Percentiles rank a stretch among this genome's conserved stretches.
These are phyloP conservation scores for Prorops nasuta DNA, from an alignment of 1,140 invertebrate species.

Conservation along the genomic window DNA sequence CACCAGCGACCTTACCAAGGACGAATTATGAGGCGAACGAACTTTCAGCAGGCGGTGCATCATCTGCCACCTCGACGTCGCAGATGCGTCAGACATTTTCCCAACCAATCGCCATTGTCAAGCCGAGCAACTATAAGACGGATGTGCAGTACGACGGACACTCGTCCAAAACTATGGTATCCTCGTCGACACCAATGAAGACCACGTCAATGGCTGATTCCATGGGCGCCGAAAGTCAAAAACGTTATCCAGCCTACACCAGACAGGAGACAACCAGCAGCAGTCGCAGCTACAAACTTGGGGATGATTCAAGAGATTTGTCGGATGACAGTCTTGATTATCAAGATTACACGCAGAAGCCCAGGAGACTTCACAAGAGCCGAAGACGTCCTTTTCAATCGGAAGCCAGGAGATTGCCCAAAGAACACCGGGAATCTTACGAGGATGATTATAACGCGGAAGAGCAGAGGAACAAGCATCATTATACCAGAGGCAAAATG, in stretches of 20 bases:
- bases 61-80: not conserved
- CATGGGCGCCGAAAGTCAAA: slow-evolving; percentile 1
- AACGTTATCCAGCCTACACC: slow-evolving; percentile 14
- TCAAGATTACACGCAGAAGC: slow-evolving; percentile 38
- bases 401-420: slow-evolving; percentile 32
- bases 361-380: slow-evolving; percentile 36
- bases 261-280: slow-evolving; percentile 6
- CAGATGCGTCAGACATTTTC: slow-evolving; percentile 17
- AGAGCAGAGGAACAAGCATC: slow-evolving; percentile 27
- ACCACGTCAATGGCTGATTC: slow-evolving; percentile 7
- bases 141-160: slow-evolving; percentile 22
- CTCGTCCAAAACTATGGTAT: not conserved
- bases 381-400: slow-evolving; percentile 35
- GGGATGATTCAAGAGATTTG: slow-evolving; percentile 33
- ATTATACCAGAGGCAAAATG: slow-evolving; percentile 27
- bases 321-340: slow-evolving; percentile 43
- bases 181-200: not conserved
- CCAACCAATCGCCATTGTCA: slow-evolving; percentile 38
- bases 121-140: slow-evolving; percentile 31
- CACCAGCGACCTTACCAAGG: slow-evolving; percentile 18
- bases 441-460: slow-evolving; percentile 23
- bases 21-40: slow-evolving; percentile 17
- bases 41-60: not conserved
- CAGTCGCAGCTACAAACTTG: slow-evolving; percentile 33
- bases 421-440: slow-evolving; percentile 41